phyloP scores from a whole-genome alignment of 1,140 invertebrate species.

The Stenopsyche tienmushanensis region DNA sequence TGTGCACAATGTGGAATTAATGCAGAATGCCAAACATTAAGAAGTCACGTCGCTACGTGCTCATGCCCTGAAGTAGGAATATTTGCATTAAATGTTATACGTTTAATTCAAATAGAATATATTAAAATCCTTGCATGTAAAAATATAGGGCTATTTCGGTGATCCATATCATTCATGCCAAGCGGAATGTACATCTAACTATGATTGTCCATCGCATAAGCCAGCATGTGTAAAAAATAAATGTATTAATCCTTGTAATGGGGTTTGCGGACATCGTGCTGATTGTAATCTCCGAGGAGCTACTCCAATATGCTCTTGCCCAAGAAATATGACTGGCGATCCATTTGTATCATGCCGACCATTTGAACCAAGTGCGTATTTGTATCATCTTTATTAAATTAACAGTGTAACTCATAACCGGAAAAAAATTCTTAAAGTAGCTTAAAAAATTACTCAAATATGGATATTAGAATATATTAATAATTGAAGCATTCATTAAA shows the following conservation, averaged over 20 bases:
- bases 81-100: too few species aligned
- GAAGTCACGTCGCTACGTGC: constrained; percentile 76
- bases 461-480: too few species aligned
- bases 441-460: too few species aligned
- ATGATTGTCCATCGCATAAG: constrained; percentile 72
- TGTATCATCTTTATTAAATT: neutral
- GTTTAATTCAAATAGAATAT: too few species aligned
- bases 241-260: constrained; percentile 78
- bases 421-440: too few species aligned
- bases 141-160: constrained; percentile 69
- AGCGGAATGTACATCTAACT: constrained; percentile 71
- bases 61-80: constrained; percentile 71
- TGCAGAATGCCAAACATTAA: constrained; percentile 73
- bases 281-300: constrained; percentile 74
- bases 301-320: constrained; percentile 83
- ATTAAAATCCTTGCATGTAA: too few species aligned
- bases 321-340: constrained; percentile 82
- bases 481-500: too few species aligned
- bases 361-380: constrained; percentile 74
- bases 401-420: too few species aligned
- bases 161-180: constrained; percentile 70
- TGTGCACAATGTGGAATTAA: constrained; percentile 76
- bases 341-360: constrained; percentile 79
- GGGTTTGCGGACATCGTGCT: constrained; percentile 77
- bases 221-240: constrained; percentile 80